Evolutionary conservation across 1,140 invertebrate genomes (phyloP).

Genomic region (Drosophila ananassae): DNA sequence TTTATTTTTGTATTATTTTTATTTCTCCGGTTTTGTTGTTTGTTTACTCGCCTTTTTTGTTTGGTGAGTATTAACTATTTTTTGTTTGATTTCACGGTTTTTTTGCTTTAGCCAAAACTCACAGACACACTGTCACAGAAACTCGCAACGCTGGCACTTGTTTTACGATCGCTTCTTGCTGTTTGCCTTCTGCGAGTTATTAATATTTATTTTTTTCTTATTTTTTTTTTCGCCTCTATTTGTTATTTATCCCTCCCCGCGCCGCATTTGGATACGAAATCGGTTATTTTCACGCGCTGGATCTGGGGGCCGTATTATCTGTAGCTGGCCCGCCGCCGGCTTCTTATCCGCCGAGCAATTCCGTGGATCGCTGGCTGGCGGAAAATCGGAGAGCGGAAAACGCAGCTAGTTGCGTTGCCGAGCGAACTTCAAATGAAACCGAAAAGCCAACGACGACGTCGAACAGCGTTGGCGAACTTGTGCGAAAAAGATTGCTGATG

Average conservation of each 20-base stretch:
- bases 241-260: slow-evolving; percentile 16
- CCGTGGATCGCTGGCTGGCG: slow-evolving; percentile 19
- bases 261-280: slow-evolving; percentile 12
- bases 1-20: slow-evolving; percentile 1
- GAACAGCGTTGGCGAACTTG: slow-evolving; percentile 20
- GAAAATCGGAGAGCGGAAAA: slow-evolving; percentile 10
- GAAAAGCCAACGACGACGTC: slow-evolving; percentile 50
- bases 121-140: slow-evolving; percentile 34
- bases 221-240: slow-evolving; percentile 9
- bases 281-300: slow-evolving; percentile 41
- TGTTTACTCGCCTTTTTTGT: slow-evolving; percentile 29
- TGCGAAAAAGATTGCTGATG: slow-evolving; percentile 3
- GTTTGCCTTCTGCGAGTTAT: slow-evolving; percentile 18
- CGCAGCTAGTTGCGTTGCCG: slow-evolving; percentile 38
- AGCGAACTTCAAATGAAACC: slow-evolving; percentile 27
- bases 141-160: slow-evolving; percentile 27
- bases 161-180: slow-evolving; percentile 25
- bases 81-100: slow-evolving; percentile 24
- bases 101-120: slow-evolving; percentile 18
- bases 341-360: slow-evolving; percentile 48
- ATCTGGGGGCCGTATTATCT: slow-evolving; percentile 6
- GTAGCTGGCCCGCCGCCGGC: slow-evolving; percentile 40
- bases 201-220: neutral
- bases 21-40: slow-evolving; percentile 27
- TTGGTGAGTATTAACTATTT: slow-evolving; percentile 40